phyloP scores from a whole-genome alignment of 2,113 vertebrate genomes.

The Sinocyclocheilus anshuiensis region DNA sequence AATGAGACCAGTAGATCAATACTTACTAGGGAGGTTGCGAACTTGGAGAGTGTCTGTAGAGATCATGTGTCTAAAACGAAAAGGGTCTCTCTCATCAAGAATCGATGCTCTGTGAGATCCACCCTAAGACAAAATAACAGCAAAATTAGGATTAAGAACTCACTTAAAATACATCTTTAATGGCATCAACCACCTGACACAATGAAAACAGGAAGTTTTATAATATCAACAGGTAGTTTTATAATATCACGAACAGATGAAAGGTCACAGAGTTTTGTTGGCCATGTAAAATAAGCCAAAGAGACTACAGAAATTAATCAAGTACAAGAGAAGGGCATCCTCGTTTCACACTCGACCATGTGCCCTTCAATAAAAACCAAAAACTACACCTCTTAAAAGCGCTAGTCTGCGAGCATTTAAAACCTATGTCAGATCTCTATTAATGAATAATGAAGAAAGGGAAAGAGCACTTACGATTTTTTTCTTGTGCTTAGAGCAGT shows the following conservation, averaged over 20 bases:
- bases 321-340: neutral
- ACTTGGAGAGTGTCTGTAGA: conserved; percentile 90
- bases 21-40: conserved; percentile 81
- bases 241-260: neutral
- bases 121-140: conserved; percentile 73
- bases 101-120: conserved; percentile 86
- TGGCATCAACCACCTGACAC: neutral
- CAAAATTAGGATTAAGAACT: neutral
- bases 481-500: conserved; percentile 92
- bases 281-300: neutral
- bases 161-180: neutral
- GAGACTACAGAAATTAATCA: neutral
- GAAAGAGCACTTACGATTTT: conserved; percentile 84
- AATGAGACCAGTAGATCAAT: neutral
- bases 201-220: neutral
- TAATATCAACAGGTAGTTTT: neutral
- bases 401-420: neutral
- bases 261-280: neutral
- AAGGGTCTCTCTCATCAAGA: conserved; percentile 88
- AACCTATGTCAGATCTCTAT: neutral
- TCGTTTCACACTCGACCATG: neutral
- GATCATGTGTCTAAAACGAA: conserved; percentile 97
- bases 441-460: conserved; percentile 29
- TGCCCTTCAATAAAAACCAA: conserved; percentile 11
- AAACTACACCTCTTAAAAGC: conserved; percentile 19